Evolutionary conservation across 2,797 vertebrate species (phyloP), one percentile per base, ranked within the genome.

Genomic region (Liparis tanakae): DNA sequence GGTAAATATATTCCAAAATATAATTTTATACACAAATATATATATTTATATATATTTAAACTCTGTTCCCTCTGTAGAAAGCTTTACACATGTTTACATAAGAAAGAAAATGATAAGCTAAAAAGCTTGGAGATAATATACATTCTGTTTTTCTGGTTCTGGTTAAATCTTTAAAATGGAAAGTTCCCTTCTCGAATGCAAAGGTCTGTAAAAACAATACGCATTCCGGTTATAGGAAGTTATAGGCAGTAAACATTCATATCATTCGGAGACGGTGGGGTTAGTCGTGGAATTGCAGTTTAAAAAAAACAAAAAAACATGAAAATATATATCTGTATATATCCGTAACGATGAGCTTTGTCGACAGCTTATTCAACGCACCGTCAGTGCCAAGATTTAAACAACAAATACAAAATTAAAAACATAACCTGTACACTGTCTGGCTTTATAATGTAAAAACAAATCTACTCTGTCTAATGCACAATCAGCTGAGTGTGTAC

Each of bases 1-100:
- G 91, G 93, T 95, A 94, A 94, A 95, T 95, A 95, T 94, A 92
- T 96, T 95, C 94, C 81, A 93, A 95, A 97, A 96, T 97, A 97
- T 96, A 96, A 93, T 93, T 97, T 96, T 97, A 96, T 96, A 96
- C 94, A 98, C 94, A 94, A 96, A 95, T 83, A 96, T 97, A 97
- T 97, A 97, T 93, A 93, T 96, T 30, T 30, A 30, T 30, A 30
- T 30, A 30, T 30, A 30, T 96, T 93, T 96, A 94, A 95, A 95
- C 94, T 97, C 94, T 96, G 93, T 96, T 95, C 95, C 96, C 95
- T 97, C 95, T 96, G 88, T 96, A 95, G 94, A 97, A 95, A 97
- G 94, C 94, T 94, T 94, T 97, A 95, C 96, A 97, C 96, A 96
- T 91, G 93, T 95, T 95, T 95, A 96, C 89, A 94, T 91, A 92